Evolutionary conservation across 2,113 vertebrate species (phyloP).

Genomic region (Paedocypris sp.): DNA sequence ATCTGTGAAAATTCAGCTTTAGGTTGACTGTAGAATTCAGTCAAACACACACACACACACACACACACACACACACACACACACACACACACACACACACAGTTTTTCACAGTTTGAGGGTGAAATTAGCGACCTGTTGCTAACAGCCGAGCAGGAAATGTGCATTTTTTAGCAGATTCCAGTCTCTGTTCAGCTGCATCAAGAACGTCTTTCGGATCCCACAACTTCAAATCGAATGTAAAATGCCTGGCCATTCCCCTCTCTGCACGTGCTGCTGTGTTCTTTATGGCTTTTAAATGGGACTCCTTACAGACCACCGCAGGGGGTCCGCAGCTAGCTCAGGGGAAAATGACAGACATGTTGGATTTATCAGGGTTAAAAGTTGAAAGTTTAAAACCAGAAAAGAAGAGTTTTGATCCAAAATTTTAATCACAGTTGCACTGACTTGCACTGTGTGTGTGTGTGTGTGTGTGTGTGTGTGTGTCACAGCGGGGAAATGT

Average conservation of each 20-base stretch:
- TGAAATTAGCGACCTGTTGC: no score
- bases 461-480: no score
- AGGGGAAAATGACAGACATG: slow-evolving; percentile 18
- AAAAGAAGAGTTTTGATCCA: background rate
- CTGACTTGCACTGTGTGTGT: background rate
- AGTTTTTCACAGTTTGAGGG: no score
- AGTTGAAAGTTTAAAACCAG: no score
- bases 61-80: no score
- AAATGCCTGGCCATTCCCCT: slow-evolving; percentile 11
- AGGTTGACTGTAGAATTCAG: no score
- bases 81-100: no score
- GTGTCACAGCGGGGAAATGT: no score
- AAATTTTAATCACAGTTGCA: slow-evolving; percentile 9
- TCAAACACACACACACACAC: no score
- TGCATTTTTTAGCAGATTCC: background rate
- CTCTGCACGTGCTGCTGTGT: slow-evolving; percentile 3
- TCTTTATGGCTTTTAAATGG: slow-evolving; percentile 30
- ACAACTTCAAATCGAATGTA: slow-evolving; percentile 16
- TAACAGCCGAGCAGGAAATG: no score
- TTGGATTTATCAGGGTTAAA: slow-evolving; percentile 14
- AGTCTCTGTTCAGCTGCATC: background rate
- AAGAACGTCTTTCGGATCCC: background rate
- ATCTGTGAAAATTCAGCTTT: no score
- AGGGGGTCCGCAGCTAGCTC: slow-evolving; percentile 7
- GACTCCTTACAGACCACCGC: slow-evolving; percentile 14